Base-by-base conservation (phyloP, 1,140 invertebrate species). In the Calephelis nemesis region DNA sequence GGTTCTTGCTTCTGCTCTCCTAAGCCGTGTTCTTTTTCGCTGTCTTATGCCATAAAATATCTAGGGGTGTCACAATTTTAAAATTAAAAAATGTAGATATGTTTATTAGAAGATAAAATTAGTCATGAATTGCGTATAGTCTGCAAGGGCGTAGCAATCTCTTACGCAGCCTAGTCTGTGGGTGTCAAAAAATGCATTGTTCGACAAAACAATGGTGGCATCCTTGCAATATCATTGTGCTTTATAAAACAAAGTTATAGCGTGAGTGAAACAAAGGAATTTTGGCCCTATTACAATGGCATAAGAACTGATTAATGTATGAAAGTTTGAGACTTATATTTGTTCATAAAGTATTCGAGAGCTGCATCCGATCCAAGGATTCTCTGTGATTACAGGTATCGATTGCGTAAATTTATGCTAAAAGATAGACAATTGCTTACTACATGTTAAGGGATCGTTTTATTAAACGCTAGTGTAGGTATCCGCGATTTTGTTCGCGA, bases 301-400 rank as follows among this genome's bases (percentile, higher is more conserved):
- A 39, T 69, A 73, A 75, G 50, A 63, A 42, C 58, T 62, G 69
- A 58, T 11, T 67, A 70, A 75, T n/a, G 11, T 63, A 47, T 19
- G 40, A 63, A 47, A 45, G 62, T 63, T 13, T 47, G 9, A n/a
- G 11, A 19, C 50, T 15, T 62, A 64, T 63, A 42, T 47, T 45
- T n/a, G 62, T 63, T 42, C 42, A 54, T 82, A 84, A 86, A 81
- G 70, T 84, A 84, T 84, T 82, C 83, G 76, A 69, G 72, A 74
- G 77, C 83, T 84, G 79, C 82, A 84, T 83, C 76, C 71, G 66
- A 82, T 75, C 76, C 82, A 86, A 84, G 82, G 82, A 83, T 79
- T 49, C 58, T 83, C 80, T 81, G 77, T 80, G 78, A 85, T 81
- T 65, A 65, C 64, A 65, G 47, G 48, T 54, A 65, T 52, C n/a